Evolutionary conservation across 2,888 invertebrate genomes (phyloP), one percentile per base, ranked within the genome.

Genomic region (Lutraria lutraria): DNA sequence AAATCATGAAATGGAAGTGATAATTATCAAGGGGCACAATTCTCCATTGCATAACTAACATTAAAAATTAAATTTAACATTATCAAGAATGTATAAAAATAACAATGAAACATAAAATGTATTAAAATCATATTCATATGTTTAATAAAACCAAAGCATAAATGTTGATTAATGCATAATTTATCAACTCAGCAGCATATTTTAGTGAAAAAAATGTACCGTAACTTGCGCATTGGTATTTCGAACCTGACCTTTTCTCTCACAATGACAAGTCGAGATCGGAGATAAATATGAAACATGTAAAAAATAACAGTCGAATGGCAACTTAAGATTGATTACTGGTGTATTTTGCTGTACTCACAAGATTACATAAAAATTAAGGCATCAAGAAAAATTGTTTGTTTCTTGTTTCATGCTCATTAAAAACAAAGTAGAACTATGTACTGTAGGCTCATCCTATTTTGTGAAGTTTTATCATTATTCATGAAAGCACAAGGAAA

Each of bases 51-150:
- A 16, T 56, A 56, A 4, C n/a, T 25, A 68, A 25, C 25, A 6
- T n/a, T 68, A 68, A 68, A 25, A 43, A 43, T 43, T n/a, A 68
- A 68, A 68, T 68, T 68, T 4, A 68, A 12, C 63, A 63, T 4
- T 25, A 68, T 25, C n/a, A 25, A 8, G 25, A 68, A 25, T 68
- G 25, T n/a, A 68, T 68, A 68, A 43, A 43, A 68, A 68, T 25
- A 68, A 68, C 25, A n/a, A 25, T 25, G 25, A 12, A 68, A 68
- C 63, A 68, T 68, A 25, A 68, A 68, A 68, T 68, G 21, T n/a
- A 68, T 68, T 25, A 68, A 25, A 25, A 25, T 68, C 25, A 68
- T 68, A 68, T 68, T n/a, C 63, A 68, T 68, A 68, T 68, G 25
- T n/a, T n/a, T n/a, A 68, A 68, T 68, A 68, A 68, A 68, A 25